A percentile compares a stretch with the other conserved stretches of the same genome.
phyloP scores from a whole-genome alignment of 2,888 invertebrate species.

The Cacoxenus indagator region DNA sequence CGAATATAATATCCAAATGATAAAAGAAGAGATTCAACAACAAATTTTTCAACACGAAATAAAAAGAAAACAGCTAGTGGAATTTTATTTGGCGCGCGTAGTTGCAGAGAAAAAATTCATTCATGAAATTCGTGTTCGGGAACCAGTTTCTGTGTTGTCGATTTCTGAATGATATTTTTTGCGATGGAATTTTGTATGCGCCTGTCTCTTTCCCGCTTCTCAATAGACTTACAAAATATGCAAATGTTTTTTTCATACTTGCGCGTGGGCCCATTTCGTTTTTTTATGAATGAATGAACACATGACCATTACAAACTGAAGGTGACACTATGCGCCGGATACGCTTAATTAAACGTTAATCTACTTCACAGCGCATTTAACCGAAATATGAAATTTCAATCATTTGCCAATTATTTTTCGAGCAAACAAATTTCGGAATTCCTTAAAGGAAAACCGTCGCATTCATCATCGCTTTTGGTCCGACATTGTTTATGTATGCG shows the following conservation, averaged over 20 bases:
- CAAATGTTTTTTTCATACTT: background rate
- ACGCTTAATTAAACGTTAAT: conserved; percentile 14
- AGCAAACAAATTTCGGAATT: background rate
- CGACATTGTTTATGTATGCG: background rate
- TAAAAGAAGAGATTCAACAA: no score
- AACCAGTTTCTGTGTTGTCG: conserved; percentile 1
- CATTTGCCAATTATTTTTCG: background rate
- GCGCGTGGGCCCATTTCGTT: background rate
- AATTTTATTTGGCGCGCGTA: background rate
- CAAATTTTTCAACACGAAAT: no score
- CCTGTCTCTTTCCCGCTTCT: background rate
- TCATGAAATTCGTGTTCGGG: background rate
- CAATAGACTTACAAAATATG: conserved; percentile 8
- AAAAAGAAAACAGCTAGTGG: no score
- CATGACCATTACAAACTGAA: conserved; percentile 1
- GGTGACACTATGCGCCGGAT: conserved; percentile 16
- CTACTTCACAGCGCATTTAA: background rate
- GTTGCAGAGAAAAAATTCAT: background rate
- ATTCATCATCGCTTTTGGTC: conserved; percentile 3
- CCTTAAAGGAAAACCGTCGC: background rate
- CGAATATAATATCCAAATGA: no score
- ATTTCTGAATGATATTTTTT: conserved; percentile 9
- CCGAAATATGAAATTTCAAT: conserved; percentile 4
- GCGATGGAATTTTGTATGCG: background rate
- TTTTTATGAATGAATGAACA: conserved; percentile 16